Evolutionary conservation across 2,888 invertebrate species (phyloP).

Genomic region (Cryptus armator): DNA sequence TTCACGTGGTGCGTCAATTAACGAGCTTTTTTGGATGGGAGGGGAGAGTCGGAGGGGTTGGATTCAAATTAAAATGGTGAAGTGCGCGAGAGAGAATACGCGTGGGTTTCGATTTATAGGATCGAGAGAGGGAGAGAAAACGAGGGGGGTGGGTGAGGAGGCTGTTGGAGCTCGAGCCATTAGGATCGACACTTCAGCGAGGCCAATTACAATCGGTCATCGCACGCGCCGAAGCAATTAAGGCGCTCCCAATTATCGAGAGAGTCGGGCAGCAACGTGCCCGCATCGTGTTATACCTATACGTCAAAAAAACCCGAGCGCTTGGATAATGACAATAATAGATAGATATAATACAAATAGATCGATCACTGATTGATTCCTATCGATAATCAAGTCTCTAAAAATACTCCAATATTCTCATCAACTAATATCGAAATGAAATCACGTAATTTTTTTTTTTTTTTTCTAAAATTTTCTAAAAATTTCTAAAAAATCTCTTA

Average conservation of each 20-base stretch:
- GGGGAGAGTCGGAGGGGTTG: not conserved
- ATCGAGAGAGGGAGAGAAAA: slow-evolving; percentile 18
- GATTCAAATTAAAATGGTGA: slow-evolving; percentile 56
- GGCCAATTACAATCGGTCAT: slow-evolving; percentile 82
- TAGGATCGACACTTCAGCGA: slow-evolving; percentile 75
- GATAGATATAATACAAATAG: not conserved
- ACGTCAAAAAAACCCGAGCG: not conserved
- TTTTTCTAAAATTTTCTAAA: not conserved
- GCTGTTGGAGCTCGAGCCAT: slow-evolving; percentile 51
- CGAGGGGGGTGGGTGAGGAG: slow-evolving; percentile 6
- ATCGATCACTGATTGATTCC: not conserved
- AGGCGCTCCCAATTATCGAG: slow-evolving; percentile 82
- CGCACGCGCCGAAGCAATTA: slow-evolving; percentile 82
- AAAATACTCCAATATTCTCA: not conserved
- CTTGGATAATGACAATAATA: slow-evolving; percentile 1
- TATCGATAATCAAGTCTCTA: not conserved
- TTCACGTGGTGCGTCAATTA: slow-evolving; percentile 59
- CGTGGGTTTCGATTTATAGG: slow-evolving; percentile 17
- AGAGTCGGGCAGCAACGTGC: slow-evolving; percentile 31
- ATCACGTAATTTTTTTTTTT: not conserved
- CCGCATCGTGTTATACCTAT: slow-evolving; percentile 24
- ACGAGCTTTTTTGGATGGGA: slow-evolving; percentile 26
- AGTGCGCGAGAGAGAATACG: slow-evolving; percentile 21
- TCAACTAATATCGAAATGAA: not conserved
- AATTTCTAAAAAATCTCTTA: not conserved